Percentiles rank a stretch among this genome's conserved stretches.
Evolutionary conservation across 1,140 invertebrate genomes (phyloP).

Genomic region (Patella vulgata): DNA sequence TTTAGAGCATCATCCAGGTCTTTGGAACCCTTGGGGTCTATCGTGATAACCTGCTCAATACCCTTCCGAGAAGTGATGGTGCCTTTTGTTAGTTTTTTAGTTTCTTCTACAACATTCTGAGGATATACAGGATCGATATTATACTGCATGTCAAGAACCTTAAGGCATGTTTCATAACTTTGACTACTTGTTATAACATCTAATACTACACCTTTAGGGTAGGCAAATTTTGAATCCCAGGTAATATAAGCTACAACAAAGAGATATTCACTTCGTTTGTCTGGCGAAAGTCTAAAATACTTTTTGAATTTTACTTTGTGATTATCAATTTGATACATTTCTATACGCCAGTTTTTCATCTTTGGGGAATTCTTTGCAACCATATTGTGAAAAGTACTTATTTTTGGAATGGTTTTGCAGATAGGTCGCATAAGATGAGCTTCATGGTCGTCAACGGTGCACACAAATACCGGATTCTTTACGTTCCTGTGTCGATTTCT

Average conservation of each 20-base stretch:
- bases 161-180: slow-evolving; percentile 24
- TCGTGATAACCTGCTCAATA: slow-evolving; percentile 86
- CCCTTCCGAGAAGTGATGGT: slow-evolving; percentile 1
- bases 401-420: slow-evolving; percentile 54
- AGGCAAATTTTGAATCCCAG: slow-evolving; percentile 31
- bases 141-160: slow-evolving; percentile 34
- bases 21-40: slow-evolving; percentile 97
- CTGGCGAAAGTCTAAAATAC: slow-evolving; percentile 20
- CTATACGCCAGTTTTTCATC: slow-evolving; percentile 13
- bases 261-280: slow-evolving; percentile 18
- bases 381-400: slow-evolving; percentile 38
- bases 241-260: slow-evolving; percentile 41
- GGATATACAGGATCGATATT: slow-evolving; percentile 23
- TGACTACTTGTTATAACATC: slow-evolving; percentile 23
- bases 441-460: slow-evolving; percentile 43
- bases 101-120: slow-evolving; percentile 1
- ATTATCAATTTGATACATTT: slow-evolving; percentile 20
- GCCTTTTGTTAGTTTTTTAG: slow-evolving; percentile 75
- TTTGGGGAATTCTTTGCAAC: slow-evolving; percentile 15
- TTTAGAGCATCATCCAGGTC: slow-evolving; percentile 99
- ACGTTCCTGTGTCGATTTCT: slow-evolving; percentile 26
- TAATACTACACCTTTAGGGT: slow-evolving; percentile 39
- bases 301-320: slow-evolving; percentile 8
- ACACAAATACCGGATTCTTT: slow-evolving; percentile 48
- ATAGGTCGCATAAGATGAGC: slow-evolving; percentile 52